These are phyloP conservation scores for Agrochola litura DNA, from an alignment of 2,888 invertebrate genomes.

Conservation along the genomic window DNA sequence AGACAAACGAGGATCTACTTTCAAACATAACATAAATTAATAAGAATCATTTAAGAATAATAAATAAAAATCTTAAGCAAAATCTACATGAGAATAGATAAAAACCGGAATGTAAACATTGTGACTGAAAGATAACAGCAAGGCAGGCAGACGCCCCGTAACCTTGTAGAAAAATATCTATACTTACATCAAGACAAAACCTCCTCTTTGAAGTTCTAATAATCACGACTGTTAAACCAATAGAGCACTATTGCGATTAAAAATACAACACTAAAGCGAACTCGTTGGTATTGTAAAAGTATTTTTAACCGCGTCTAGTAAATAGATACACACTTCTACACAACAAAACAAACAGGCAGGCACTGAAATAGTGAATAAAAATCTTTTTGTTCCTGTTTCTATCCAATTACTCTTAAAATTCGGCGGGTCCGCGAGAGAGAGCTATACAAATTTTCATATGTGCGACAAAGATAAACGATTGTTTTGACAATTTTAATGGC, in stretches of 20 bases:
- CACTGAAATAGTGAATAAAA: not conserved
- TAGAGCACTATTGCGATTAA: not conserved
- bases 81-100: not conserved
- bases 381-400: not conserved
- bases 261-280: not conserved
- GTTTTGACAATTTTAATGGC: slow-evolving; percentile 48
- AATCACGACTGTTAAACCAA: not conserved
- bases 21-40: not conserved
- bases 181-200: slow-evolving; percentile 44
- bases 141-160: not conserved
- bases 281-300: not conserved
- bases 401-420: slow-evolving; percentile 15
- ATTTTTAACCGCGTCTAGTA: not conserved
- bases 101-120: slow-evolving; percentile 24
- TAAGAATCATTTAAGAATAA: too few species aligned
- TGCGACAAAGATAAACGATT: slow-evolving; percentile 40
- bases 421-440: slow-evolving; percentile 3
- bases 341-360: slow-evolving; percentile 24
- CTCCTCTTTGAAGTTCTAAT: slow-evolving; percentile 10
- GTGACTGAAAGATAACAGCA: slow-evolving; percentile 16
- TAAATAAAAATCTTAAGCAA: not conserved
- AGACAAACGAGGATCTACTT: not conserved
- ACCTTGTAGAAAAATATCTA: slow-evolving; percentile 43
- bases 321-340: not conserved
- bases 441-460: not conserved